These are phyloP conservation scores for Drosophila hawaiiensis DNA, from an alignment of 2,888 invertebrate genomes.

Conservation along the genomic window DNA sequence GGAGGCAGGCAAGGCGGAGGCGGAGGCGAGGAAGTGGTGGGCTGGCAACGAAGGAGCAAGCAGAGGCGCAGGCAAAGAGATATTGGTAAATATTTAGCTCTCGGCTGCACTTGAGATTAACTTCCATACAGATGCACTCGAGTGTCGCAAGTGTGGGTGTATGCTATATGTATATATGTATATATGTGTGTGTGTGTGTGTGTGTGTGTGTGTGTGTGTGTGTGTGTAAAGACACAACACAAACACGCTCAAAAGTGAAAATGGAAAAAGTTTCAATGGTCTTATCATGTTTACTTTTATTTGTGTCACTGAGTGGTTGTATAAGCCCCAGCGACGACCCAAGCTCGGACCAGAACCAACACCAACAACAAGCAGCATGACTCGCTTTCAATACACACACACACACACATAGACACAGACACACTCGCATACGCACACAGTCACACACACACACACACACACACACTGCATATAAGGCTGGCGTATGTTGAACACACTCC, in stretches of 20 bases:
- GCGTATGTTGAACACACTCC: conserved; percentile 75
- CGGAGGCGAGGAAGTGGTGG: background rate
- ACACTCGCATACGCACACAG: conserved; percentile 18
- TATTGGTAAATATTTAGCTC: conserved; percentile 79
- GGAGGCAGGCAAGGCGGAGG: background rate
- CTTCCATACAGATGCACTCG: conserved; percentile 60
- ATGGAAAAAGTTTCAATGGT: conserved; percentile 81
- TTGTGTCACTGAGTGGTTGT: conserved; percentile 81
- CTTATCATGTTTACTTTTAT: conserved; percentile 80
- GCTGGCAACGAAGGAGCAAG: background rate
- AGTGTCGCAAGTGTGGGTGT: conserved; percentile 18
- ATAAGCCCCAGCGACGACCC: conserved; percentile 64
- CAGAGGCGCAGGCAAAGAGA: conserved; percentile 22
- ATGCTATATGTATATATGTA: background rate
- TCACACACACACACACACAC: background rate
- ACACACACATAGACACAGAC: conserved; percentile 14
- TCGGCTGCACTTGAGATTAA: conserved; percentile 80
- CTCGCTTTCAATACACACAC: conserved; percentile 16
- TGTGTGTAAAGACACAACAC: conserved; percentile 63
- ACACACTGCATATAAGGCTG: conserved; percentile 8
- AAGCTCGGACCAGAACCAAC: conserved; percentile 37
- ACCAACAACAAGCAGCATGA: conserved; percentile 8
- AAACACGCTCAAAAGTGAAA: conserved; percentile 81
- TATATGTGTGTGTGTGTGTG: conserved; percentile 10
- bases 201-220: background rate